These are phyloP conservation scores for Forbesichthys agassizii DNA, from an alignment of 2,113 vertebrate genomes.

Conservation along the genomic window DNA sequence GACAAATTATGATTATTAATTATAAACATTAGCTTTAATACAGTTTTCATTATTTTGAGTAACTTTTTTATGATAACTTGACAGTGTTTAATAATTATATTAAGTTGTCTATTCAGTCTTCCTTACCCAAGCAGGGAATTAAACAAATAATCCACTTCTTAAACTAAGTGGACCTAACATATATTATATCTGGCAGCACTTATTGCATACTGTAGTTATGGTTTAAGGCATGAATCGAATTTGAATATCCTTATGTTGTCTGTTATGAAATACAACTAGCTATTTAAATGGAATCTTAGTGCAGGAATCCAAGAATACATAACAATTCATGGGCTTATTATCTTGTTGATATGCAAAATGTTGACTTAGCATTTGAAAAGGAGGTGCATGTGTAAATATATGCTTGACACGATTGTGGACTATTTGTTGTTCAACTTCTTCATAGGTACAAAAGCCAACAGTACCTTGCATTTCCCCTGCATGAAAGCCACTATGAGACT, in stretches of 20 bases:
- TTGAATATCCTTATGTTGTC: slow-evolving; percentile 20
- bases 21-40: too few relatives aligned
- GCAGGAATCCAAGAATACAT: slow-evolving; percentile 56
- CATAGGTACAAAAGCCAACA: background rate
- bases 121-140: background rate
- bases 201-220: too few relatives aligned
- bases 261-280: slow-evolving; percentile 44
- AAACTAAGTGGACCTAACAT: too few relatives aligned
- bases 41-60: too few relatives aligned
- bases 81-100: too few relatives aligned
- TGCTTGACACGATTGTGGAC: too few relatives aligned
- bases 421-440: background rate
- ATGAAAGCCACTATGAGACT: too few relatives aligned
- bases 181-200: too few relatives aligned
- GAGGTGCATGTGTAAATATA: background rate
- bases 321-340: slow-evolving; percentile 52
- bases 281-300: slow-evolving; percentile 63
- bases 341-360: slow-evolving; percentile 46
- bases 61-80: background rate
- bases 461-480: too few relatives aligned
- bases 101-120: background rate
- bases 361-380: slow-evolving; percentile 42
- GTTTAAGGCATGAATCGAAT: too few relatives aligned
- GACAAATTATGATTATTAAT: background rate
- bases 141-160: too few relatives aligned